Evolutionary conservation across 92 coral and sea anemone species (phyloP).

Genomic region (Virgularia gustaviana): DNA sequence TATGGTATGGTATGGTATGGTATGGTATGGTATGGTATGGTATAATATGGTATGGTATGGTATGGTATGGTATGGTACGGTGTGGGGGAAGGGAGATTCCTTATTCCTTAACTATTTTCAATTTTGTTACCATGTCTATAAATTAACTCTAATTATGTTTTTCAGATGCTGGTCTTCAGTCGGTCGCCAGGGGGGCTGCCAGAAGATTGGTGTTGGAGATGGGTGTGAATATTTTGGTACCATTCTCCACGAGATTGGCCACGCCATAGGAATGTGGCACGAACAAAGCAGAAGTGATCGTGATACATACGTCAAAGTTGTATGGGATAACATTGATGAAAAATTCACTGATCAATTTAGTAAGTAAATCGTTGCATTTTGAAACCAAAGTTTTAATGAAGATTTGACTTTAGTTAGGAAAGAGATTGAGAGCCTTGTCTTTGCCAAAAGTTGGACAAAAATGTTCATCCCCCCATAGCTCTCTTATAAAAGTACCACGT

Average conservation of each 20-base stretch:
- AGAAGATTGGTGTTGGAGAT: slow-evolving; percentile 82
- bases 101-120: not conserved
- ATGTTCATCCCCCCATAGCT: no score
- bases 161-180: slow-evolving; percentile 95
- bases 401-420: slow-evolving; percentile 8
- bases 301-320: slow-evolving; percentile 73
- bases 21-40: no score
- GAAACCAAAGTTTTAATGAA: not conserved
- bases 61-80: not conserved
- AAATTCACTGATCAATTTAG: slow-evolving; percentile 76
- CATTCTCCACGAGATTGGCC: slow-evolving; percentile 96
- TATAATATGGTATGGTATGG: no score
- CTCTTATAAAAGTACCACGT: no score
- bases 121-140: not conserved
- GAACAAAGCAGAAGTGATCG: slow-evolving; percentile 96
- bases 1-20: no score
- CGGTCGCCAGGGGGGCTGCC: slow-evolving; percentile 81
- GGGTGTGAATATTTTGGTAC: slow-evolving; percentile 96
- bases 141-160: not conserved
- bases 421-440: no score
- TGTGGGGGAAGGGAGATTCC: not conserved
- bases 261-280: slow-evolving; percentile 97
- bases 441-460: no score
- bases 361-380: no score
- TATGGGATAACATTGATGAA: slow-evolving; percentile 66